Conservation (phyloP, 1,140 invertebrate species). For the Anastatus disparis region DNA sequence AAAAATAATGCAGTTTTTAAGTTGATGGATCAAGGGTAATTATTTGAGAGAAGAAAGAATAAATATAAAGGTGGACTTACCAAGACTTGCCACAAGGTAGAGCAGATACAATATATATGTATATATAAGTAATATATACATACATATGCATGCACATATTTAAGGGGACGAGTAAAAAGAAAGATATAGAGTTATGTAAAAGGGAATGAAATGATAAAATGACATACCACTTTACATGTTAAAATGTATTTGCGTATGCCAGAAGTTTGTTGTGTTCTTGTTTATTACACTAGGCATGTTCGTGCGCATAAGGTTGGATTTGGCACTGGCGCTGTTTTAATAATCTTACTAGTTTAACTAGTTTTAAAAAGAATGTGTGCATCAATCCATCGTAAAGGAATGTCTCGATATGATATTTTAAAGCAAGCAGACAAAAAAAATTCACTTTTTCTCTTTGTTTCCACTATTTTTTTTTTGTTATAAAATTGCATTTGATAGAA, state of each 20-base stretch:
- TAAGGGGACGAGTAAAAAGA: no score
- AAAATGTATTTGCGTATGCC: slow-evolving; percentile 64
- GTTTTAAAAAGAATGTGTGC: slow-evolving; percentile 32
- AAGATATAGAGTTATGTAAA: slow-evolving; percentile 39
- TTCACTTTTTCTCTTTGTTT: slow-evolving; percentile 25
- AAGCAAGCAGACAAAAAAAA: slow-evolving; percentile 28
- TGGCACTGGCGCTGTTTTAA: slow-evolving; percentile 45
- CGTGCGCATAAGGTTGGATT: slow-evolving; percentile 50
- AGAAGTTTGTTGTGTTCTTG: slow-evolving; percentile 66
- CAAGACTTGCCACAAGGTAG: slow-evolving; percentile 29
- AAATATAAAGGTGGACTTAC: slow-evolving; percentile 8
- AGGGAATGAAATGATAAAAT: slow-evolving; percentile 50
- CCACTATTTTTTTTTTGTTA: slow-evolving; percentile 25
- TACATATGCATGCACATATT: no score
- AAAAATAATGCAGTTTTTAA: neutral
- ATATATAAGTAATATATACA: no score
- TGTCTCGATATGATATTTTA: slow-evolving; percentile 22
- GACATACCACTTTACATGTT: slow-evolving; percentile 64
- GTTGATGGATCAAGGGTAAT: slow-evolving; percentile 15
- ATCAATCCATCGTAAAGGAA: slow-evolving; percentile 25
- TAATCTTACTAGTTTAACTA: slow-evolving; percentile 37
- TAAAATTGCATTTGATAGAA: slow-evolving; percentile 35
- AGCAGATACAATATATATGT: slow-evolving; percentile 13
- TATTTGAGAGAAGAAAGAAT: neutral
- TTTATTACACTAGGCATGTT: slow-evolving; percentile 65